These are phyloP conservation scores for Phalanger gymnotis DNA, from an alignment of 2,797 vertebrate genomes.

Conservation along the genomic window DNA sequence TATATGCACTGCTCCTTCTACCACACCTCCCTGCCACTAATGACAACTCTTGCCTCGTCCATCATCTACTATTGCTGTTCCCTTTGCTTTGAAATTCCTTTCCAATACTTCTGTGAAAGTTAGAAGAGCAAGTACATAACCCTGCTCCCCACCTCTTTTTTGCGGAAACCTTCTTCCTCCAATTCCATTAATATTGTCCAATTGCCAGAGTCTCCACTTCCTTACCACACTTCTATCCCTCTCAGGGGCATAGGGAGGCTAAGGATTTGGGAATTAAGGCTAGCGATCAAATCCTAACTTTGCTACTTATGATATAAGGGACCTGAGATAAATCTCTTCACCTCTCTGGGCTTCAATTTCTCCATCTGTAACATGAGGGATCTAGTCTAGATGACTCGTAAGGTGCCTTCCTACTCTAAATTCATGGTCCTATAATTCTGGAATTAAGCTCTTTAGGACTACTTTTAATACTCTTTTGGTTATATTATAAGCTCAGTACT, in stretches of 20 bases:
- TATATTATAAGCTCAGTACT: background rate
- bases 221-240: background rate
- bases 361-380: background rate
- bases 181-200: background rate
- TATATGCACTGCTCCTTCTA: background rate
- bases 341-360: background rate
- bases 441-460: background rate
- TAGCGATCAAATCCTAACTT: background rate
- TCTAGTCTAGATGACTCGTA: background rate
- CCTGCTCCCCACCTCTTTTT: background rate
- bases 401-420: background rate
- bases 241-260: background rate
- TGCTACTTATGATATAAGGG: background rate
- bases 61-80: background rate
- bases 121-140: background rate
- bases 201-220: background rate
- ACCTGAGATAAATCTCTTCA: background rate
- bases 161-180: background rate
- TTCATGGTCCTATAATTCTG: background rate
- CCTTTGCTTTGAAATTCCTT: background rate
- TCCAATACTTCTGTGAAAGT: background rate
- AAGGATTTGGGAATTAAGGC: background rate
- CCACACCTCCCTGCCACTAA: background rate
- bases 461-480: background rate
- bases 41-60: background rate